Conservation (phyloP, 2,888 invertebrate species). For the Spialia ferax region DNA sequence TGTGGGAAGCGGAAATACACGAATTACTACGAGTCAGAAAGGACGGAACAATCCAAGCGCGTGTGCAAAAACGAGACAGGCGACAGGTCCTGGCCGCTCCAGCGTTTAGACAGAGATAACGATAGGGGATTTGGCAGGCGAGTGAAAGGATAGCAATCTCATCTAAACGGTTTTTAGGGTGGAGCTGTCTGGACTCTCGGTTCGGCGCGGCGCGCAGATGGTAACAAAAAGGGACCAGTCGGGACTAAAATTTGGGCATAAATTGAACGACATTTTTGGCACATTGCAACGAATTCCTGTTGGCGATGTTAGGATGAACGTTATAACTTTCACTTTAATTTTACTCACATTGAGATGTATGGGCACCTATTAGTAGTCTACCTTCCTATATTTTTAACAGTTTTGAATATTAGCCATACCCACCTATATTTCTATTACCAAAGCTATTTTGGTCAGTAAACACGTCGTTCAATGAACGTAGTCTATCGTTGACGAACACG, state of each 20-base stretch:
- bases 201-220: constrained; percentile 80
- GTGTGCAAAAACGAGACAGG: constrained; percentile 78
- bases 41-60: constrained; percentile 72
- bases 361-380: too few relatives aligned
- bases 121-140: constrained; percentile 69
- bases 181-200: constrained; percentile 84
- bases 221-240: constrained; percentile 83
- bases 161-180: constrained; percentile 84
- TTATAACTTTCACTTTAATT: constrained; percentile 31
- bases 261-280: constrained; percentile 85
- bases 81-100: constrained; percentile 75
- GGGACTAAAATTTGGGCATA: constrained; percentile 81
- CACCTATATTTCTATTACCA: constrained; percentile 2
- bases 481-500: constrained; percentile 15
- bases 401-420: too few relatives aligned
- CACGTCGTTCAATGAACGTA: neutral
- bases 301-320: constrained; percentile 49
- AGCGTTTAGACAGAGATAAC: constrained; percentile 76
- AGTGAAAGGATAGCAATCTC: constrained; percentile 76
- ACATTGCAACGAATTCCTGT: constrained; percentile 63
- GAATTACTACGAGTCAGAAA: constrained; percentile 81
- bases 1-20: constrained; percentile 85
- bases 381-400: too few relatives aligned
- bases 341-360: constrained; percentile 8
- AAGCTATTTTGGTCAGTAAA: constrained; percentile 11